These are phyloP conservation scores for Rhinogobio ventralis DNA, from an alignment of 2,797 vertebrate genomes.

Conservation along the genomic window DNA sequence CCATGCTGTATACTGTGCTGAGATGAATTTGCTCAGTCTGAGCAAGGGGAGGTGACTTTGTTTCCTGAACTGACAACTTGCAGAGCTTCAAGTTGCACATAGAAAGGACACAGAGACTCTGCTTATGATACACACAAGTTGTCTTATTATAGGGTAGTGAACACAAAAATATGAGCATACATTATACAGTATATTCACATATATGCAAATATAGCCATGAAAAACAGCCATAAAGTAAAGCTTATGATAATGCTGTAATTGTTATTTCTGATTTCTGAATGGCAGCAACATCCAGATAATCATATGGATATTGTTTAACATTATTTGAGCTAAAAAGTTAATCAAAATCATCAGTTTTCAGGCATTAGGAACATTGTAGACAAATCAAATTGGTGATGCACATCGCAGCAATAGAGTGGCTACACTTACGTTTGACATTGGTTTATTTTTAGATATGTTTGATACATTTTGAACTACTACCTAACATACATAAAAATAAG, in stretches of 20 bases:
- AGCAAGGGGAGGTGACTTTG: constrained; percentile 5
- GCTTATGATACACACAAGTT: not conserved
- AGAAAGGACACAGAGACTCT: not conserved
- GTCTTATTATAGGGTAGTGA: not conserved
- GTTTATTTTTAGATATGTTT: not conserved
- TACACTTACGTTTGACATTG: not conserved
- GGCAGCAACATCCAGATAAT: not conserved
- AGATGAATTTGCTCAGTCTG: constrained; percentile 28
- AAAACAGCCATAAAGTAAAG: not conserved
- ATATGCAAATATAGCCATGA: not conserved
- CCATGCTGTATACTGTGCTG: constrained; percentile 33
- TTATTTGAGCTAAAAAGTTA: not conserved
- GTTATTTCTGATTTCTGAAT: not conserved
- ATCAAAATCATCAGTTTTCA: not conserved
- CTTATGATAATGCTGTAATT: not conserved
- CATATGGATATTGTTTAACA: not conserved
- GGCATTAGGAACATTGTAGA: not conserved
- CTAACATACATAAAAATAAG: too few species aligned
- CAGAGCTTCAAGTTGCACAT: constrained; percentile 11
- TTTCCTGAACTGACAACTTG: constrained; percentile 19
- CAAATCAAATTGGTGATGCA: not conserved
- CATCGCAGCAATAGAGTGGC: not conserved
- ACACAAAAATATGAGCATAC: not conserved
- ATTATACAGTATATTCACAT: not conserved
- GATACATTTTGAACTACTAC: not conserved